These are phyloP conservation scores for Yasuhikotakia modesta DNA, from an alignment of 2,797 vertebrate genomes.

Conservation along the genomic window DNA sequence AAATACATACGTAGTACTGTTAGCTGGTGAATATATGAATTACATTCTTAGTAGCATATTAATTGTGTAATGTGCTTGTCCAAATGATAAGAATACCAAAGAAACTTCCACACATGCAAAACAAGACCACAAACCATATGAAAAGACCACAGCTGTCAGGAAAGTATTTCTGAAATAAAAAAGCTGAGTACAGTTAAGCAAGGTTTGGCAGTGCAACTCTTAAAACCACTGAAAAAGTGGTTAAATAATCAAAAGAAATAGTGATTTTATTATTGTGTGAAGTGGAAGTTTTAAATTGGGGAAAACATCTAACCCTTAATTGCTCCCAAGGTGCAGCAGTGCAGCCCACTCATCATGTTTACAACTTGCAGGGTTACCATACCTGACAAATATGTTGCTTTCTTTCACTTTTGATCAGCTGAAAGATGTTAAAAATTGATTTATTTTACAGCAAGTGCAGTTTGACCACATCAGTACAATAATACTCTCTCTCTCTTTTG, in stretches of 20 bases:
- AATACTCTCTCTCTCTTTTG: neutral
- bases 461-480: neutral
- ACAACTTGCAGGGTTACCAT: no score
- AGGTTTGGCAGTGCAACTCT: neutral
- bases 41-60: neutral
- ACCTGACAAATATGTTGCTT: no score
- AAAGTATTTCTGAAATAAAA: neutral
- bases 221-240: no score
- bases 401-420: no score
- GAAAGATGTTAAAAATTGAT: neutral
- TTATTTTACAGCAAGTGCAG: neutral
- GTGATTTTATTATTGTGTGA: no score
- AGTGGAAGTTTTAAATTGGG: no score
- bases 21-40: neutral
- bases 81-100: neutral
- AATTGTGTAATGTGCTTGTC: neutral
- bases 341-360: no score
- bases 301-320: no score
- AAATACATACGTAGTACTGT: no score
- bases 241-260: conserved; percentile 2
- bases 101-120: neutral
- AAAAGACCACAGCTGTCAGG: neutral
- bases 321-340: no score
- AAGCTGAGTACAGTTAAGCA: neutral
- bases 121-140: no score